Conservation (phyloP, 2,888 invertebrate species). For the Machimus atricapillus region DNA sequence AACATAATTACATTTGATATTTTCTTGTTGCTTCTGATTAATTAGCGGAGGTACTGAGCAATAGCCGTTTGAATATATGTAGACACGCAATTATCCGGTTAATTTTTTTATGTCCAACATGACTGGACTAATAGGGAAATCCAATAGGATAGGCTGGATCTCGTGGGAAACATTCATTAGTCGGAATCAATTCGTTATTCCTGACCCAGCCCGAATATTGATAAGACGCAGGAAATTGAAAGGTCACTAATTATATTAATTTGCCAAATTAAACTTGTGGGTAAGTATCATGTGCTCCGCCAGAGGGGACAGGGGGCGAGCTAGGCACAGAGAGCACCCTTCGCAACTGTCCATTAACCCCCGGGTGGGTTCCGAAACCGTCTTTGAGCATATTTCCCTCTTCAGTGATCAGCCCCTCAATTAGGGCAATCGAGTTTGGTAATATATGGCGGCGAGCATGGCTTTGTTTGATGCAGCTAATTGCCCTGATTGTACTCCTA, state of each 20-base stretch:
- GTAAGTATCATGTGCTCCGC: neutral
- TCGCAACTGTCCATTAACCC: neutral
- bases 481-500: conserved; percentile 2
- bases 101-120: neutral
- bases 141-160: neutral
- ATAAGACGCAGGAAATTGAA: conserved; percentile 1
- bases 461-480: conserved; percentile 18
- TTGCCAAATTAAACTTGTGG: neutral
- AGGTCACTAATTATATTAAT: conserved; percentile 21
- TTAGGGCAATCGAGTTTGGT: neutral
- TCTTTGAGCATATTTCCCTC: neutral
- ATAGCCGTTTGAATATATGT: neutral
- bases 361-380: neutral
- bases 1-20: neutral
- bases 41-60: neutral
- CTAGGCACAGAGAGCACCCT: neutral
- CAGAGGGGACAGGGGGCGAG: too few relatives aligned
- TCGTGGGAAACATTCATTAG: neutral
- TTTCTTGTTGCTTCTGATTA: neutral
- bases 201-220: neutral
- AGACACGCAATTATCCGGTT: neutral
- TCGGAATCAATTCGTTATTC: neutral
- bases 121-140: neutral
- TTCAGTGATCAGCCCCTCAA: neutral
- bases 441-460: neutral